A percentile compares a stretch with the other conserved stretches of the same genome.
Conservation (phyloP, 2,888 invertebrate genomes). For the Drosophila prolongata region DNA sequence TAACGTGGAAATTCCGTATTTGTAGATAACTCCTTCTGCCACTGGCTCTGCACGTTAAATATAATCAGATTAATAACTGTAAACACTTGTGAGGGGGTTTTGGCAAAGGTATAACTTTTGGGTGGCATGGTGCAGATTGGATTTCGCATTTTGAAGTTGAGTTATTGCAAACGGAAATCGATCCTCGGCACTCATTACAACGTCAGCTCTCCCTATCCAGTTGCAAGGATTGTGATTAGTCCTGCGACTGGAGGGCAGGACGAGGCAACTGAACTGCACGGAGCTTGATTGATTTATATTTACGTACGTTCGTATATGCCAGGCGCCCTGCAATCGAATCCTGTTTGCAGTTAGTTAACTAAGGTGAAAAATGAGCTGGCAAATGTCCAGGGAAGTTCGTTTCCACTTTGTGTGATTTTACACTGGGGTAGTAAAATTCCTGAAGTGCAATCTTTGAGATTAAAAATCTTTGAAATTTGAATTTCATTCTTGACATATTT, state of each 20-base stretch:
- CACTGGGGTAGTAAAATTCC: slow-evolving; percentile 9
- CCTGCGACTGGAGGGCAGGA: slow-evolving; percentile 31
- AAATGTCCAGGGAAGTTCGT: slow-evolving; percentile 40
- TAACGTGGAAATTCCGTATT: slow-evolving; percentile 24
- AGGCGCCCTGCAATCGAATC: slow-evolving; percentile 29
- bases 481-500: neutral
- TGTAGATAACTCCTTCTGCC: slow-evolving; percentile 14
- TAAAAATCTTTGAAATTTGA: neutral
- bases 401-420: slow-evolving; percentile 1
- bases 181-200: slow-evolving; percentile 63
- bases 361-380: slow-evolving; percentile 54
- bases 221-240: slow-evolving; percentile 67
- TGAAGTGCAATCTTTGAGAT: neutral
- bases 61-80: slow-evolving; percentile 76
- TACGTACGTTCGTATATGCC: slow-evolving; percentile 33
- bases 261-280: slow-evolving; percentile 11
- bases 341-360: slow-evolving; percentile 49
- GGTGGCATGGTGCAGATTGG: slow-evolving; percentile 57
- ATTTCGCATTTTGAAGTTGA: slow-evolving; percentile 65
- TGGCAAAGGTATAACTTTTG: slow-evolving; percentile 36
- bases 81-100: slow-evolving; percentile 57
- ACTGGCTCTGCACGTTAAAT: slow-evolving; percentile 50
- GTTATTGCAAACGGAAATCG: slow-evolving; percentile 73
- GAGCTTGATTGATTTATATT: slow-evolving; percentile 68
- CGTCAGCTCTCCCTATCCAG: slow-evolving; percentile 25